Base-by-base conservation (phyloP, 1,140 invertebrate species). In the Lutraria rhynchaena region DNA sequence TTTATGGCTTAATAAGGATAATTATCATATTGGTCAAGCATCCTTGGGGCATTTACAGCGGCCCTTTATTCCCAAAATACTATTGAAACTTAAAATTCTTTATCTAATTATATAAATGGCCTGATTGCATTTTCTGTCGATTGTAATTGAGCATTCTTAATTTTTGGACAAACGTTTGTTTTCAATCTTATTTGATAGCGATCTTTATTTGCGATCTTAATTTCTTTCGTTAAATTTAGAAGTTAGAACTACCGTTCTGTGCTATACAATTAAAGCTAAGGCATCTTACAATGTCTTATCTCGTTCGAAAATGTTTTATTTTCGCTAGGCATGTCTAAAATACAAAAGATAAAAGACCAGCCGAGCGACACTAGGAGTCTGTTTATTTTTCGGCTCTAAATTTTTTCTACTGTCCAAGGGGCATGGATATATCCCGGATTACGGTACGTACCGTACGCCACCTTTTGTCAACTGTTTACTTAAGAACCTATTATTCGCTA, bases 251-350 rank as follows among this genome's bases (percentile, higher is more conserved):
- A 53, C 46, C 37, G 69, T 13, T n/a, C 51, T 35, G 33, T 73
- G 70, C 33, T 19, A n/a, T 57, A 58, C n/a, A 15, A 27, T 73
- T 57, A 73, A 33, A 58, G n/a, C n/a, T 57, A 5, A n/a, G n/a
- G 49, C 31, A 33, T 29, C 51, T 22, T 41, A 22, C 17, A 7
- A 24, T 19, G 15, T 29, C 41, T 57, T 41, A 74, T 74, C 55
- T 19, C 27, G 13, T 46, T 41, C 22, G 60, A 44, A 44, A 60
- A 74, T 74, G 71, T 74, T 74, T 58, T 60, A 60, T 31, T 74
- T 74, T 74, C 71, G 37, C 71, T 29, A 31, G 37, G 46, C 44
- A 58, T 58, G 46, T 74, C 71, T 74, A 74, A 74, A 74, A 74
- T 44, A 33, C 4, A 46, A 60, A 74, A 44, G 55, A 74, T 74